Conservation (phyloP, 1,140 invertebrate genomes). For the Pachypsylla venusta region DNA sequence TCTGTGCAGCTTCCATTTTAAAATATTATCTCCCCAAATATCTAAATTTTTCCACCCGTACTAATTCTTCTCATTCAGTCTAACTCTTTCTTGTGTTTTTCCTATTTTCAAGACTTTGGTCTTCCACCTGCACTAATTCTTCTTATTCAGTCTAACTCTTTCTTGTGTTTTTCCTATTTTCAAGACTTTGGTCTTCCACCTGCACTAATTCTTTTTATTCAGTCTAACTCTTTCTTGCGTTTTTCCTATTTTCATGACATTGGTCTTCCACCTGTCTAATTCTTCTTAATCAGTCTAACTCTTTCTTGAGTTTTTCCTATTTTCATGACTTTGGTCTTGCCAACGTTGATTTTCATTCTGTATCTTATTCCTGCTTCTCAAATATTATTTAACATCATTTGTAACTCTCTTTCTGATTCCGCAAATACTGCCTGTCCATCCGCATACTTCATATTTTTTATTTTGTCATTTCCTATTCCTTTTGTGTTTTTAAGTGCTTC, state of each 20-base stretch:
- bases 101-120: too few species aligned
- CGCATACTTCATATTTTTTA: conserved; percentile 15
- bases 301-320: conserved; percentile 11
- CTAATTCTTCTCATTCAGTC: conserved; percentile 7
- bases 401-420: conserved; percentile 4
- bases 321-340: conserved; percentile 11
- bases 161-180: too few species aligned
- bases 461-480: conserved; percentile 8
- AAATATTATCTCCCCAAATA: conserved; percentile 16
- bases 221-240: too few species aligned
- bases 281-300: conserved; percentile 9
- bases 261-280: conserved; percentile 13
- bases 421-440: conserved; percentile 13
- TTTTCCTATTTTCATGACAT: too few species aligned
- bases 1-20: conserved; percentile 12
- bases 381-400: neutral
- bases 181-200: too few species aligned
- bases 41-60: conserved; percentile 14
- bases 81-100: too few species aligned
- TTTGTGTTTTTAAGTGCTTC: conserved; percentile 12
- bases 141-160: conserved; percentile 5
- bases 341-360: conserved; percentile 11
- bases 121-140: conserved; percentile 12
- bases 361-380: conserved; percentile 1
- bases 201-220: conserved; percentile 10